Base-by-base conservation (phyloP, 2,888 invertebrate genomes). In the Caenorhabditis sp. region DNA sequence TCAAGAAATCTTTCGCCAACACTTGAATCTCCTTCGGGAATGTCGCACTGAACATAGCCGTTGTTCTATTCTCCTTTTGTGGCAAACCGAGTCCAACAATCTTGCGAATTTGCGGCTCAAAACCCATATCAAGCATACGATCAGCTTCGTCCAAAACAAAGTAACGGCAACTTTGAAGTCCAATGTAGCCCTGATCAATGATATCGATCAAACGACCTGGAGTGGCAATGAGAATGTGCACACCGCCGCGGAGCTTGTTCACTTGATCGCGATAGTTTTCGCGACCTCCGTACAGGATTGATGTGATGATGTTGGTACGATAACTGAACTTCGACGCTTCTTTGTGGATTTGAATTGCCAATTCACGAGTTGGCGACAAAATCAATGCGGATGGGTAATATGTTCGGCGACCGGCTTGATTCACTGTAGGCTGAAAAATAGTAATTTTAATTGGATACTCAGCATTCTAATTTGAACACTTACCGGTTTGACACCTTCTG, bases 41-140 rank as follows among this genome's bases (percentile, higher is more conserved):
- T 83, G 99, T 99, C 63, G 99, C 99, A 68, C 96, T 97, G 91
- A 99, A 99, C 99, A 99, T 99, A 83, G 99, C 93, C 7, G 99
- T 99, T 90, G 97, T 97, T 69, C 99, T 92, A 83, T 95, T 93
- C 68, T 95, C 95, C 31, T 94, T 93, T 74, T 92, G 92, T 60
- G 97, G 97, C 97, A 99, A 99, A 36, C 70, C 78, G 36, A 59
- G 60, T 88, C 69, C 61, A n/a, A 82, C 76, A 26, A 82, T 77
- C 82, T 73, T 70, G 12, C 78, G 50, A 54, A 78, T 77, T 63
- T 99, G 99, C 0, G 97, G 95, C 90, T 99, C 99, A 90, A 99
- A 99, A 85, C 99, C 99, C 99, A 99, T 99, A 90, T 97, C 99
- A 85, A 99, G 91, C 99, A 99, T 99, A 67, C 99, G 92, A 91